Percentiles rank a stretch among this genome's conserved stretches.
Conservation (phyloP, 1,140 invertebrate genomes). For the Himalopsyche phryganea region DNA sequence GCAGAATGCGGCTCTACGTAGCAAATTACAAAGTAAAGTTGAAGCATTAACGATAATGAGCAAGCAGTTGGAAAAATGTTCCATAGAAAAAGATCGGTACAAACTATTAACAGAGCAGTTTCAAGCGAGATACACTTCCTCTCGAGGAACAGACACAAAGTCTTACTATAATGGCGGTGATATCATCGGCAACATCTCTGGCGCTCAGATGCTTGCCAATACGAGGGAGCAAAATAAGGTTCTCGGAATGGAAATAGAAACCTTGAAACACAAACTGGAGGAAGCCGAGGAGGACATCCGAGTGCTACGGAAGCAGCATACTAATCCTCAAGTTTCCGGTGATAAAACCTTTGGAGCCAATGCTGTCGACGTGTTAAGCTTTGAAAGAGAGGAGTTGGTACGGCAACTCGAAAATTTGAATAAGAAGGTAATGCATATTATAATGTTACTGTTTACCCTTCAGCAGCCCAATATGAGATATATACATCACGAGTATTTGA, state of each 20-base stretch:
- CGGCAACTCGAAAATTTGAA: constrained; percentile 65
- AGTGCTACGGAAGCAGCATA: constrained; percentile 49
- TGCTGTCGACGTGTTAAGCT: constrained; percentile 44
- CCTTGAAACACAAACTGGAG: constrained; percentile 65
- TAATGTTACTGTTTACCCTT: too few relatives aligned
- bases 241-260: constrained; percentile 56
- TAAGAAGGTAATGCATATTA: constrained; percentile 51
- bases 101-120: constrained; percentile 79
- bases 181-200: constrained; percentile 44
- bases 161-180: constrained; percentile 35
- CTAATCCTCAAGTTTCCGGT: constrained; percentile 31
- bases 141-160: constrained; percentile 32
- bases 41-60: constrained; percentile 74
- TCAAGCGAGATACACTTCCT: constrained; percentile 56
- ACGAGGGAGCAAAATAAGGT: constrained; percentile 49
- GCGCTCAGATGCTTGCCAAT: constrained; percentile 47
- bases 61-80: constrained; percentile 74
- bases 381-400: constrained; percentile 65
- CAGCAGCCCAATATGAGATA: too few relatives aligned
- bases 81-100: constrained; percentile 75
- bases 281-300: constrained; percentile 73
- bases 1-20: constrained; percentile 58
- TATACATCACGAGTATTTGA: too few relatives aligned
- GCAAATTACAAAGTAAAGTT: constrained; percentile 76
- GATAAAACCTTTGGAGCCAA: constrained; percentile 30